Conservation (phyloP, 1,140 invertebrate species). For the Paracyclopina nana region DNA sequence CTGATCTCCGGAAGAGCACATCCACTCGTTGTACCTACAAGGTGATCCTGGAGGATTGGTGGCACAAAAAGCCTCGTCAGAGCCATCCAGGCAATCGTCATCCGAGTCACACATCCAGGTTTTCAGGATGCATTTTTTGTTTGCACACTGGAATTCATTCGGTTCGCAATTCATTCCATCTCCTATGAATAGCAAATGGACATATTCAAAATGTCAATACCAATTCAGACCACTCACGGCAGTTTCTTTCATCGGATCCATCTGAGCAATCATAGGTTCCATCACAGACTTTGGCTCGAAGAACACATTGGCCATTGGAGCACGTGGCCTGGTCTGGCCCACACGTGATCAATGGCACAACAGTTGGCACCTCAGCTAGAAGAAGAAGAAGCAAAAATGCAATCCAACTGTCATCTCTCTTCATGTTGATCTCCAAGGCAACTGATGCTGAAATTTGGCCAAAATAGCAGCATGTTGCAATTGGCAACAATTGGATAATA, state of each 20-base stretch:
- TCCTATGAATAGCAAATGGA: background rate
- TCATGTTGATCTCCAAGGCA: background rate
- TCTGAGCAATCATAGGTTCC: conserved; percentile 58
- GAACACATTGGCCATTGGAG: conserved; percentile 71
- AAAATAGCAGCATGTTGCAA: too few species aligned
- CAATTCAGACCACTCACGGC: conserved; percentile 37
- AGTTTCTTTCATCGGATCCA: conserved; percentile 67
- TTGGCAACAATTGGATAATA: background rate
- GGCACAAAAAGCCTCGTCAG: conserved; percentile 48
- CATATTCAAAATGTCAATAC: background rate
- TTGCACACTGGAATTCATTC: conserved; percentile 72
- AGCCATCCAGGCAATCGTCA: conserved; percentile 78
- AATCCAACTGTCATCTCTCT: background rate
- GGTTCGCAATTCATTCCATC: conserved; percentile 50
- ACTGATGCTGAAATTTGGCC: background rate
- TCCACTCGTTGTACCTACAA: conserved; percentile 47
- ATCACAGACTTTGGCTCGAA: conserved; percentile 56
- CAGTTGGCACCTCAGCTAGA: conserved; percentile 23
- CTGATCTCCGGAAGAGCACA: conserved; percentile 51
- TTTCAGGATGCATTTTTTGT: conserved; percentile 70
- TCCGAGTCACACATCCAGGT: conserved; percentile 80
- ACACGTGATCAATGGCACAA: conserved; percentile 36
- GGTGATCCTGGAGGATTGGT: conserved; percentile 27
- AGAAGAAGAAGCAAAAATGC: background rate
- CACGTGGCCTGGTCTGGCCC: conserved; percentile 63